A percentile compares a stretch with the other conserved stretches of the same genome.
Conservation (phyloP, 2,888 invertebrate species). For the Nomada lathburiana region DNA sequence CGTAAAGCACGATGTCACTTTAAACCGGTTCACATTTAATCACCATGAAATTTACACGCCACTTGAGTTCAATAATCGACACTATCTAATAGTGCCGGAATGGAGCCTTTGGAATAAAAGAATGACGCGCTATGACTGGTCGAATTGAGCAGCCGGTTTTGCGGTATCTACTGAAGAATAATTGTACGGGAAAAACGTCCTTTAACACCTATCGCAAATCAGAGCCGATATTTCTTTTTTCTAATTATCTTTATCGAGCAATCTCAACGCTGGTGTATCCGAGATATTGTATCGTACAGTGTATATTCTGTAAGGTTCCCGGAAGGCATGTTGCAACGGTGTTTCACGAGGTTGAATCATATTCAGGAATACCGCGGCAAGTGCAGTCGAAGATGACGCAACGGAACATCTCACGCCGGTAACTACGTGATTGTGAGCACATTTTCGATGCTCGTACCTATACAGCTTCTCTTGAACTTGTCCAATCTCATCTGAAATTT, state of each 20-base stretch:
- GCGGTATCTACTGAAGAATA: no score
- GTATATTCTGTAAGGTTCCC: background rate
- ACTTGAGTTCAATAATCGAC: background rate
- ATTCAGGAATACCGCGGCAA: constrained; percentile 13
- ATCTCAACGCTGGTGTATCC: background rate
- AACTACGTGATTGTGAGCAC: constrained; percentile 30
- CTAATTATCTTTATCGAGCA: constrained; percentile 11
- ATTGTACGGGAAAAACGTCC: background rate
- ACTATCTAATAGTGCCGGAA: background rate
- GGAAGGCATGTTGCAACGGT: constrained; percentile 2
- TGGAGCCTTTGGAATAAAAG: background rate
- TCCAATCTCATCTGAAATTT: background rate
- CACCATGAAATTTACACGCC: background rate
- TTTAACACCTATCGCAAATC: background rate
- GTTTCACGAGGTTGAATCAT: constrained; percentile 53
- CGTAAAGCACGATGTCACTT: background rate
- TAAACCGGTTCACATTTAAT: background rate
- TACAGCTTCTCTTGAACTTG: background rate
- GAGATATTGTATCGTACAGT: background rate
- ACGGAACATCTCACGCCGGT: constrained; percentile 7
- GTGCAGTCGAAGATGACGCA: constrained; percentile 50
- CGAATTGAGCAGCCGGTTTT: no score
- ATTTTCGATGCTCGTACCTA: background rate
- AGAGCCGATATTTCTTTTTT: background rate
- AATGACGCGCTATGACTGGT: no score